Evolutionary conservation across 2,797 vertebrate genomes (phyloP).

Genomic region (Meda fulgida): DNA sequence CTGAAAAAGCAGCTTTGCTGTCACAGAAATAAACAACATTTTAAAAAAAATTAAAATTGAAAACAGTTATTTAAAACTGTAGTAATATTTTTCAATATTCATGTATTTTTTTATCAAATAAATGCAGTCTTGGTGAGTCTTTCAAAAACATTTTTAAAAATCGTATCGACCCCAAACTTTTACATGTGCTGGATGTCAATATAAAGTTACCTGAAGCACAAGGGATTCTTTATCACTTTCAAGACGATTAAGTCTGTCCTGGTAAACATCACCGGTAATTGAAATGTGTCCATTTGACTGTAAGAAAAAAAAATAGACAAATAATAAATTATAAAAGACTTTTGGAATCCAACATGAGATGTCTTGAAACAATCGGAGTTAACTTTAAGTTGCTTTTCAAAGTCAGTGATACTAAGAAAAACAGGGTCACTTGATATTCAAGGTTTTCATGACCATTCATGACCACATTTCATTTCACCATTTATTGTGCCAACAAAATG

Average conservation of each 20-base stretch:
- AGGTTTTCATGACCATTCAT: conserved; percentile 23
- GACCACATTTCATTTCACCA: too few species aligned
- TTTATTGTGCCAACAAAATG: conserved; percentile 65
- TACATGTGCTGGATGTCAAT: neutral
- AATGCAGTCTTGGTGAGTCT: neutral
- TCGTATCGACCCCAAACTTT: neutral
- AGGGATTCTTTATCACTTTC: conserved; percentile 98
- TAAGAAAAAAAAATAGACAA: neutral
- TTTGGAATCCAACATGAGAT: neutral
- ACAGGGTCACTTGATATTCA: conserved; percentile 1
- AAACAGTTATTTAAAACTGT: neutral
- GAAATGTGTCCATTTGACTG: conserved; percentile 94
- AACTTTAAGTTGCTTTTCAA: neutral
- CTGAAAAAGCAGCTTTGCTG: neutral
- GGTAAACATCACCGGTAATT: conserved; percentile 89
- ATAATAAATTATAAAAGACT: neutral
- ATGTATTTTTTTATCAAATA: neutral
- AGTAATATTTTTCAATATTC: neutral
- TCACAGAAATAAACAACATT: neutral
- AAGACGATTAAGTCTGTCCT: conserved; percentile 90
- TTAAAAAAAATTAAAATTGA: neutral
- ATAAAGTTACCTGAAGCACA: conserved; percentile 88
- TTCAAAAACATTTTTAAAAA: neutral
- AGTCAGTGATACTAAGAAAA: conserved; percentile 8
- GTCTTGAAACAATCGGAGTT: neutral